A percentile compares a stretch with the other conserved stretches of the same genome.
These are phyloP conservation scores for Strigamia transsilvanica DNA, from an alignment of 2,888 invertebrate genomes.

Conservation along the genomic window DNA sequence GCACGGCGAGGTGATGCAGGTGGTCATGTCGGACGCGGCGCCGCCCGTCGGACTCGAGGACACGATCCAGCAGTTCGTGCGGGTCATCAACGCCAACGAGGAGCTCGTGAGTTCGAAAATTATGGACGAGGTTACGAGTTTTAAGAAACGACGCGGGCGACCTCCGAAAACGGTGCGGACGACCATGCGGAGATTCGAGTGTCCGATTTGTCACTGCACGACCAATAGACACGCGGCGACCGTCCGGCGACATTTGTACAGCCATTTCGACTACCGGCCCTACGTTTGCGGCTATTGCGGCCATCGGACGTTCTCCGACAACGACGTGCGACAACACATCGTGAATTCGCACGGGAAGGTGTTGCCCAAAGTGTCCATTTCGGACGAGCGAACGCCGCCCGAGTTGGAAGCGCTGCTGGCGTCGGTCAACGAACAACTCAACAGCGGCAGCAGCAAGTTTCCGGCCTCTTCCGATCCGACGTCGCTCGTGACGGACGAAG, in stretches of 20 bases:
- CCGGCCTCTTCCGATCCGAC: not conserved
- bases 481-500: conserved; percentile 52
- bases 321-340: conserved; percentile 54
- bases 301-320: conserved; percentile 50
- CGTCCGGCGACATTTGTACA: conserved; percentile 57
- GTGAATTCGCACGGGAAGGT: conserved; percentile 51
- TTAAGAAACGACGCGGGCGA: not conserved
- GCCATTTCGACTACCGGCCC: conserved; percentile 57
- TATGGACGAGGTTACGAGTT: not conserved
- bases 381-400: conserved; percentile 53
- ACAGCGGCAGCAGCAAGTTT: not conserved
- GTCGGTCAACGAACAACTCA: conserved; percentile 24
- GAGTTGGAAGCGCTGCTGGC: conserved; percentile 53
- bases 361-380: conserved; percentile 42
- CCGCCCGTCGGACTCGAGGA: conserved; percentile 55
- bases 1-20: conserved; percentile 34
- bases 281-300: conserved; percentile 58
- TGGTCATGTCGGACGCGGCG: not conserved
- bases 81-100: not conserved
- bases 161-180: not conserved
- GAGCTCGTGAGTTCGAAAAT: not conserved
- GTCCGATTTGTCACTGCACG: conserved; percentile 56
- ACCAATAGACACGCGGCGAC: conserved; percentile 56
- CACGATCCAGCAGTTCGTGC: conserved; percentile 54
- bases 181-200: conserved; percentile 54